These are phyloP conservation scores for Ciconia boyciana DNA, from an alignment of 2,113 vertebrate genomes.

Conservation along the genomic window DNA sequence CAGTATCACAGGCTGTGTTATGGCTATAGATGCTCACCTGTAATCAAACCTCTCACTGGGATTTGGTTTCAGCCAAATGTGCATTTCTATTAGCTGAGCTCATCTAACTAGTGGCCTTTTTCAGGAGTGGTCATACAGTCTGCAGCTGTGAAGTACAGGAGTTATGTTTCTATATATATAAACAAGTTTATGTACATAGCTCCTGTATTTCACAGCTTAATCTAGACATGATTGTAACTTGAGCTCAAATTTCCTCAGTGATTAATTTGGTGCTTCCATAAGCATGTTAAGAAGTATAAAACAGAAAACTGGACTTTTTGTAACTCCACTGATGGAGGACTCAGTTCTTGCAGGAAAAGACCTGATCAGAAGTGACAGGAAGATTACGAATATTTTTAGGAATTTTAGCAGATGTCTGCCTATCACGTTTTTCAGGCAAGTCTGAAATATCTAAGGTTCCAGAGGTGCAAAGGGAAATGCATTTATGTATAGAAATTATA, in stretches of 20 bases:
- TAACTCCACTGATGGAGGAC: neutral
- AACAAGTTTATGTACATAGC: neutral
- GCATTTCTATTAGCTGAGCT: neutral
- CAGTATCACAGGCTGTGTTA: neutral
- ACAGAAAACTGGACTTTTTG: neutral
- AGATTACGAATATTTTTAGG: neutral
- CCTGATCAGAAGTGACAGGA: neutral
- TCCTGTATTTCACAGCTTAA: neutral
- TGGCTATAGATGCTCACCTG: rapidly evolving
- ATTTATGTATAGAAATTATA: conserved; percentile 21
- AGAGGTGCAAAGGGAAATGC: conserved; percentile 20
- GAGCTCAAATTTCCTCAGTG: neutral
- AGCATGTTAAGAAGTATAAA: neutral
- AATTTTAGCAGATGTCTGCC: neutral
- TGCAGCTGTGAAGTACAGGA: neutral
- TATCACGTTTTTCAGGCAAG: neutral
- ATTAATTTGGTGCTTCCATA: neutral
- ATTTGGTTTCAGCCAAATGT: neutral
- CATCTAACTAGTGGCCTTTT: neutral
- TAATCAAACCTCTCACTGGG: rapidly evolving
- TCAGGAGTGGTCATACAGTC: neutral
- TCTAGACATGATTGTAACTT: neutral
- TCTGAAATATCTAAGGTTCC: neutral
- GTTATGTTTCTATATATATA: neutral
- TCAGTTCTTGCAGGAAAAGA: neutral